A percentile compares a stretch with the other conserved stretches of the same genome.
Evolutionary conservation across 2,888 invertebrate species (phyloP).

Genomic region (Anarsia innoxiella): DNA sequence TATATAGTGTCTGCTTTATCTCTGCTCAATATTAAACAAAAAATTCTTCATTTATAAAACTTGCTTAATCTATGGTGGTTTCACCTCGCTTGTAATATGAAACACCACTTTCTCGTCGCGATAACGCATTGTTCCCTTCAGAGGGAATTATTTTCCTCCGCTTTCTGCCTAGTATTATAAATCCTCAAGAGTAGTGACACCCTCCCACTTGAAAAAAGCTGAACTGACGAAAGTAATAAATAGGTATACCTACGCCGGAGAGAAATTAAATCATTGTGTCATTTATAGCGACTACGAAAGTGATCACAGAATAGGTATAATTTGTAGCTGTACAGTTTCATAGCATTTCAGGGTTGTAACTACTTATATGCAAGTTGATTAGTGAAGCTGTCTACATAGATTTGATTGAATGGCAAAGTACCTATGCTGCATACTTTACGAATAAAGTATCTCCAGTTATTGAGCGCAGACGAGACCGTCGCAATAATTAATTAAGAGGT

Average conservation of each 20-base stretch:
- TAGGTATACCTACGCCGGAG: neutral
- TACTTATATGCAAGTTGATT: too few species aligned
- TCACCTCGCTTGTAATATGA: constrained; percentile 23
- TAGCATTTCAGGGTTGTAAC: too few species aligned
- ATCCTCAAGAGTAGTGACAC: constrained; percentile 26
- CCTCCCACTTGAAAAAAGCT: constrained; percentile 37
- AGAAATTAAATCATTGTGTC: neutral
- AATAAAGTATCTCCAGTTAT: constrained; percentile 45
- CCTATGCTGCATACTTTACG: too few species aligned
- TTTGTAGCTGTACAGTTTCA: too few species aligned
- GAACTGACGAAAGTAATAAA: constrained; percentile 2
- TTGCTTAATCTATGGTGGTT: too few species aligned
- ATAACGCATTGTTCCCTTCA: constrained; percentile 44
- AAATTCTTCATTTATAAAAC: too few species aligned
- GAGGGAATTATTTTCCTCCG: constrained; percentile 45
- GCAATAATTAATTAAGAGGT: constrained; percentile 34
- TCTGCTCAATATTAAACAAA: too few species aligned
- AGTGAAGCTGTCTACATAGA: too few species aligned
- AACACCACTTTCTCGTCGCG: constrained; percentile 32
- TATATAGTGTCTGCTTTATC: too few species aligned
- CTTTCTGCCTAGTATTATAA: constrained; percentile 24
- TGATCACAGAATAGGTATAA: too few species aligned
- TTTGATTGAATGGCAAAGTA: too few species aligned
- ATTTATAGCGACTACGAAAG: too few species aligned
- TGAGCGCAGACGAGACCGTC: constrained; percentile 36